Evolutionary conservation across 2,797 vertebrate genomes (phyloP).

Genomic region (Darevskia mixta): DNA sequence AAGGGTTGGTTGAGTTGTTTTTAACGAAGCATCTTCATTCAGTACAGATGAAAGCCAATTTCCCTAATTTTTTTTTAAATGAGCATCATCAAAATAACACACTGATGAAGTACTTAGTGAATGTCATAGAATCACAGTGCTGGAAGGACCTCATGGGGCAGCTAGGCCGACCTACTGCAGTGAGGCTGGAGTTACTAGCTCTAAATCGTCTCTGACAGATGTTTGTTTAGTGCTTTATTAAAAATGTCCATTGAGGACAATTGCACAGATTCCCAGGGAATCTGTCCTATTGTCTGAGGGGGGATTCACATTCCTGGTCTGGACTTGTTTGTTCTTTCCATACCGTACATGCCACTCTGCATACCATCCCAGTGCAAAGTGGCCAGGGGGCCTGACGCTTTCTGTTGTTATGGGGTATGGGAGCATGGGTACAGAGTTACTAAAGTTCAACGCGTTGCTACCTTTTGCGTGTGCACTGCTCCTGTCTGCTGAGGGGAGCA

Average conservation of each 20-base stretch:
- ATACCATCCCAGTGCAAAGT: neutral
- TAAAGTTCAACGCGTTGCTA: neutral
- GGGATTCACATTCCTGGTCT: slow-evolving; percentile 8
- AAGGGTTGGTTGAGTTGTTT: neutral
- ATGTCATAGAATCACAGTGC: neutral
- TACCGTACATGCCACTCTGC: neutral
- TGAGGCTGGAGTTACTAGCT: neutral
- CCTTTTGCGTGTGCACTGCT: neutral
- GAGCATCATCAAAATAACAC: neutral
- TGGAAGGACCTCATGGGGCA: slow-evolving; percentile 7
- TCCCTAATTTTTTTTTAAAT: slow-evolving; percentile 9
- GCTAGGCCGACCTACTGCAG: neutral
- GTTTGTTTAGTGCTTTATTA: slow-evolving; percentile 19
- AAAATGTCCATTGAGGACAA: neutral
- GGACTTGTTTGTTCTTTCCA: slow-evolving; percentile 12
- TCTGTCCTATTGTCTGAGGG: neutral
- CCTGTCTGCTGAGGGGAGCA: neutral
- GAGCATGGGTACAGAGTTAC: neutral
- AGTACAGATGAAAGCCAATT: slow-evolving; percentile 1
- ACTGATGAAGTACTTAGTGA: neutral
- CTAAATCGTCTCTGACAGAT: neutral
- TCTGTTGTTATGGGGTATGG: too few species aligned
- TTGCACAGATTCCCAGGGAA: neutral
- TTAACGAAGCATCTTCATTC: neutral
- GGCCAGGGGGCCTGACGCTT: neutral